phyloP scores from a whole-genome alignment of 2,113 vertebrate species.

The Periophthalmus modestus region DNA sequence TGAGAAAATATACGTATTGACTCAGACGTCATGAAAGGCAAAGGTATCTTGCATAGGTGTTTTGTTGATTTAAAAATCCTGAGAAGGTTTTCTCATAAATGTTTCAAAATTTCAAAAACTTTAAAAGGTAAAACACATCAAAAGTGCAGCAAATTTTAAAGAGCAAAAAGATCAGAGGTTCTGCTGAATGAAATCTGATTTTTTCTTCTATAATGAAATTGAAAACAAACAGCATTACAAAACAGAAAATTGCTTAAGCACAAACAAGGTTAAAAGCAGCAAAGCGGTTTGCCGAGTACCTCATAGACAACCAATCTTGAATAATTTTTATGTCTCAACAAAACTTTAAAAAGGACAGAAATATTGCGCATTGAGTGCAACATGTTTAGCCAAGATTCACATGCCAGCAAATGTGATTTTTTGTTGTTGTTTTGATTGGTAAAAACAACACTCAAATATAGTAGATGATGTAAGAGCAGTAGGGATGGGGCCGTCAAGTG shows the following conservation, averaged over 20 bases:
- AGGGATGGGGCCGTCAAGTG: slow-evolving; percentile 16
- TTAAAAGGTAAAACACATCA: neutral
- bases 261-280: neutral
- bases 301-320: neutral
- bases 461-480: neutral
- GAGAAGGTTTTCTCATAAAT: neutral
- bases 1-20: neutral
- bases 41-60: slow-evolving; percentile 20
- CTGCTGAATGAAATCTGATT: neutral
- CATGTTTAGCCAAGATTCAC: slow-evolving; percentile 12
- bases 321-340: neutral
- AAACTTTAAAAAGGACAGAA: slow-evolving; percentile 8
- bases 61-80: neutral
- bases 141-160: slow-evolving; percentile 21
- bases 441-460: neutral
- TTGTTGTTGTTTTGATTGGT: neutral
- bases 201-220: neutral
- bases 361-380: slow-evolving; percentile 32
- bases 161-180: neutral
- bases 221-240: neutral
- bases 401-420: slow-evolving; percentile 1
- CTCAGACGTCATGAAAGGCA: neutral
- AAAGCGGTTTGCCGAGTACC: neutral
- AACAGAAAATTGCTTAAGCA: neutral
- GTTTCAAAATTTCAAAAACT: neutral